Base-by-base conservation (phyloP, 1,140 invertebrate genomes). In the Ectropis grisescens region DNA sequence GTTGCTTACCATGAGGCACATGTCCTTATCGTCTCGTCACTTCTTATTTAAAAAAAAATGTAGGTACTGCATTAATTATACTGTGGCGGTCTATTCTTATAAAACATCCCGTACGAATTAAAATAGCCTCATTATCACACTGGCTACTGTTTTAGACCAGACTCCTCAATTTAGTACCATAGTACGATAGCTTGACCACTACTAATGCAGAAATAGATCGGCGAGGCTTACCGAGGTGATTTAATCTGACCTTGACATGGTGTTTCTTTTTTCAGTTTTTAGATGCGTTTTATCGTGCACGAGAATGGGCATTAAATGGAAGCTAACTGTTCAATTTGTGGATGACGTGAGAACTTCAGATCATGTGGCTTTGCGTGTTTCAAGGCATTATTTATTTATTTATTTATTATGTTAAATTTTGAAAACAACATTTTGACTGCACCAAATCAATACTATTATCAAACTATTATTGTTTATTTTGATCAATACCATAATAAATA, bases 91-190 rank as follows among this genome's bases (percentile, higher is more conserved):
- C n/a, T n/a, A n/a, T n/a, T n/a, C n/a, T 22, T 9, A 51, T 62
- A 58, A 52, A 46, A 47, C 45, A 62, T 54, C 49, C 47, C 38
- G 45, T 53, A 45, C 50, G 37, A 48, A 47, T 15, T 35, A 36
- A 41, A 47, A 51, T 30, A 41, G 36, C 42, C 31, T 19, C 37
- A 41, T 48, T 42, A 41, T 46, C 37, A 39, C 13, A 23, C 41
- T 15, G 31, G 15, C 37, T 43, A 33, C 25, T 23, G 24, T 37
- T 35, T 46, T 29, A 43, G 48, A 34, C 26, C 35, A 29, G 34
- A 41, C 46, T 32, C 33, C 43, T 48, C 41, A 47, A 60, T 53
- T 60, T 51, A 43, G 47, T 42, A 44, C 47, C 42, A 33, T 57
- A 41, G 41, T 16, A 48, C 40, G 27, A 46, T 53, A 24, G 35